Evolutionary conservation across 2,113 vertebrate genomes (phyloP).

Genomic region (Mobula birostris): DNA sequence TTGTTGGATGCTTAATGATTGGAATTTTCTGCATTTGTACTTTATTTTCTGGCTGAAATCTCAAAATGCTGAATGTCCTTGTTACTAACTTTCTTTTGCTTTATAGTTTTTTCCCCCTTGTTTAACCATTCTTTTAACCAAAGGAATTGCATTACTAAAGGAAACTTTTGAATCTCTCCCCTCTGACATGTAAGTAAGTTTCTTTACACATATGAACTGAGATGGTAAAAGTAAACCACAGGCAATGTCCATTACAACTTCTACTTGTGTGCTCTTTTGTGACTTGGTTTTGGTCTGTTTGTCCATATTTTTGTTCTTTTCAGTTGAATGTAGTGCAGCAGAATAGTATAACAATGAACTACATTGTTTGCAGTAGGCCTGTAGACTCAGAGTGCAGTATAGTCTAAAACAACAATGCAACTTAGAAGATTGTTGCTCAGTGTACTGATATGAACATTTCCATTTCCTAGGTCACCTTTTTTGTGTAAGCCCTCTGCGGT

Average conservation of each 20-base stretch:
- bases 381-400: neutral
- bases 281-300: neutral
- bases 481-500: neutral
- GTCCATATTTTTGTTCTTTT: neutral
- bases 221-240: neutral
- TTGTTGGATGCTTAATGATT: neutral
- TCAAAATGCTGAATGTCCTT: neutral
- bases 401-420: neutral
- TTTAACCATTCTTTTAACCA: neutral
- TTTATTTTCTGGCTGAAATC: neutral
- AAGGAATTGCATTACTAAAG: neutral
- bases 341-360: neutral
- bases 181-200: neutral
- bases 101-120: neutral
- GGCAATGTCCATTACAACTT: neutral
- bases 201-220: neutral
- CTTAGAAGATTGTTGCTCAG: neutral
- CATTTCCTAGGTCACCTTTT: neutral
- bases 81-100: neutral
- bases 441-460: neutral
- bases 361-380: neutral
- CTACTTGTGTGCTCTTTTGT: neutral
- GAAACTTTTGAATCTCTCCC: neutral
- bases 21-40: neutral
- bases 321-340: neutral